Conservation (phyloP, 35 echinoderm and acorn worm species). For the Eucidaris tribuloides region DNA sequence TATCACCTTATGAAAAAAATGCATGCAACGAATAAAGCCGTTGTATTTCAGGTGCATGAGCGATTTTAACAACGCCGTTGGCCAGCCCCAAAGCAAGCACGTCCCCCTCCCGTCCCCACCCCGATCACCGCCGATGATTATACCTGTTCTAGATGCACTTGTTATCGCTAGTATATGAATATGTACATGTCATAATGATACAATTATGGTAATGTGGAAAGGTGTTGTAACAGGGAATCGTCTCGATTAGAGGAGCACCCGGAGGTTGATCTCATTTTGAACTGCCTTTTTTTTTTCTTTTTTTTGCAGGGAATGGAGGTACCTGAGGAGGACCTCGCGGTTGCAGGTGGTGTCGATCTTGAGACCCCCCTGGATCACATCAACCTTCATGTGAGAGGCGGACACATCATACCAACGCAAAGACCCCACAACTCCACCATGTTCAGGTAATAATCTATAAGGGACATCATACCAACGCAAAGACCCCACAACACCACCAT, state of each 20-base stretch:
- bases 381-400: constrained; percentile 86
- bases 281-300: neutral
- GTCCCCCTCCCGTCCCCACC: no score
- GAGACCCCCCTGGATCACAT: constrained; percentile 60
- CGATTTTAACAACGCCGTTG: no score
- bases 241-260: neutral
- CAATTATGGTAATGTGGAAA: neutral
- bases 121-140: no score
- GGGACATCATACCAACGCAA: no score
- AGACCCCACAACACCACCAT: no score
- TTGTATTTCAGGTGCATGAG: no score
- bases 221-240: neutral
- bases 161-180: no score
- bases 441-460: constrained; percentile 94
- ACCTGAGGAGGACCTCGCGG: neutral
- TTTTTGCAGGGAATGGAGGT: constrained; percentile 37
- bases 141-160: no score
- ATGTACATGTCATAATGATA: no score
- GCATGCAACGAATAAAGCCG: no score
- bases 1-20: no score
- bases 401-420: constrained; percentile 87
- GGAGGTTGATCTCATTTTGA: neutral
- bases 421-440: constrained; percentile 85
- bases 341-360: constrained; percentile 17
- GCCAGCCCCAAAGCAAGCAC: no score